These are phyloP conservation scores for Sandelia bainsii DNA, from an alignment of 2,797 vertebrate genomes.

Conservation along the genomic window DNA sequence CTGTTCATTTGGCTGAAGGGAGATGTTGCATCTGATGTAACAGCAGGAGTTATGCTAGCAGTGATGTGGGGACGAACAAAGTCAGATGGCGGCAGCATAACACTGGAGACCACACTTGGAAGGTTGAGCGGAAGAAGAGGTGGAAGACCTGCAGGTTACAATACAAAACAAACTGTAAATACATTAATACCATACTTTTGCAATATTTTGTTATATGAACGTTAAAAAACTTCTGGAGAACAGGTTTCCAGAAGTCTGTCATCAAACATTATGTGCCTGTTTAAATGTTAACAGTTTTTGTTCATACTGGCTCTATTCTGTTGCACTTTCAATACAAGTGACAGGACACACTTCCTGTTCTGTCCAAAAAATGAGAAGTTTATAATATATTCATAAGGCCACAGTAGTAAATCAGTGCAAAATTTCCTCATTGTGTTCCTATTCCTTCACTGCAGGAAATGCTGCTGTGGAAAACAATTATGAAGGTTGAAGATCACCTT, in stretches of 20 bases:
- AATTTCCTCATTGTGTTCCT: too few relatives aligned
- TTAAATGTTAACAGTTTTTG: too few relatives aligned
- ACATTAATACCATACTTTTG: not conserved
- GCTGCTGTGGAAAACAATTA: too few relatives aligned
- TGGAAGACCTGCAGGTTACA: conserved; percentile 75
- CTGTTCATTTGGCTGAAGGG: conserved; percentile 62
- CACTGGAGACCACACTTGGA: conserved; percentile 80
- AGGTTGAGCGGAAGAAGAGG: conserved; percentile 86
- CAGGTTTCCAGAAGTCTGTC: too few relatives aligned
- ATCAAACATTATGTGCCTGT: too few relatives aligned
- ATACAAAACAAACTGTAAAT: conserved; percentile 1
- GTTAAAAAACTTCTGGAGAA: too few relatives aligned
- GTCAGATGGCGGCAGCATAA: conserved; percentile 78
- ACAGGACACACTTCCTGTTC: not conserved
- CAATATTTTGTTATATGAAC: not conserved
- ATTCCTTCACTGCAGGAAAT: too few relatives aligned
- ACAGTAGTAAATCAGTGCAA: too few relatives aligned
- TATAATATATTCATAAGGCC: too few relatives aligned
- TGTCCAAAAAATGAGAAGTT: not conserved
- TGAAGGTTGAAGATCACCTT: too few relatives aligned
- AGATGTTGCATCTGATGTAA: conserved; percentile 68
- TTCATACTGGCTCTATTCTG: not conserved
- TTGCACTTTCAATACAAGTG: too few relatives aligned
- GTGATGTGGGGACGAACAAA: conserved; percentile 72
- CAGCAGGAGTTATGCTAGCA: conserved; percentile 39